Conservation (phyloP, 1,140 invertebrate species). For the Hyles euphorbiae region DNA sequence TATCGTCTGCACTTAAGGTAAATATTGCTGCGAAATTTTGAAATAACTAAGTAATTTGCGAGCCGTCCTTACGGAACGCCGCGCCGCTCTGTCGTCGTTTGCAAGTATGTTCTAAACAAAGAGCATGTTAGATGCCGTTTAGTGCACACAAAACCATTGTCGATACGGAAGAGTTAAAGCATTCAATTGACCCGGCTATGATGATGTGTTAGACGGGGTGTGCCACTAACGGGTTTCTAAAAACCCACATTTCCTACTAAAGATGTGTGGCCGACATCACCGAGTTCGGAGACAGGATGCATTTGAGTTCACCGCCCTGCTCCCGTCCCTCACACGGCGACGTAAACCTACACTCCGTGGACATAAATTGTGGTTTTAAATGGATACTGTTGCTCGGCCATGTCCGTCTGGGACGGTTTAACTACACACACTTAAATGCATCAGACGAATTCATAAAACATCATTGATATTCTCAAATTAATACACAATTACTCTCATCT, state of each 20-base stretch:
- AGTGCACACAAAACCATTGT: conserved; percentile 23
- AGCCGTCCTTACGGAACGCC: conserved; percentile 10
- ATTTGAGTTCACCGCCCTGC: conserved; percentile 53
- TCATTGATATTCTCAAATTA: too few species aligned
- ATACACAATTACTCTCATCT: too few species aligned
- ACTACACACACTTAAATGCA: not conserved
- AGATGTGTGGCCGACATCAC: conserved; percentile 46
- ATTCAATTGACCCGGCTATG: conserved; percentile 42
- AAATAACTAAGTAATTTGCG: conserved; percentile 19
- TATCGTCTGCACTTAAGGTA: conserved; percentile 29
- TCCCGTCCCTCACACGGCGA: conserved; percentile 28
- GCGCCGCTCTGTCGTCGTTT: conserved; percentile 15
- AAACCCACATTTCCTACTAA: conserved; percentile 65
- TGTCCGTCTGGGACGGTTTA: not conserved
- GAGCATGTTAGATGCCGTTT: conserved; percentile 10
- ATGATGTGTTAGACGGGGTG: conserved; percentile 41
- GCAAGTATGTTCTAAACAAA: conserved; percentile 24
- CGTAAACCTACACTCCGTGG: conserved; percentile 46
- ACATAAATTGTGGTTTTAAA: conserved; percentile 52
- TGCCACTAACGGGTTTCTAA: conserved; percentile 56
- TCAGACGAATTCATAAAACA: not conserved
- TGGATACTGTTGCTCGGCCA: conserved; percentile 10
- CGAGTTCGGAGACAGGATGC: conserved; percentile 57
- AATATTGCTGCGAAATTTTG: conserved; percentile 27
- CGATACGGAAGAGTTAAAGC: conserved; percentile 15